Evolutionary conservation across 1,140 invertebrate species (phyloP).

Genomic region (Cecropterus lyciades): DNA sequence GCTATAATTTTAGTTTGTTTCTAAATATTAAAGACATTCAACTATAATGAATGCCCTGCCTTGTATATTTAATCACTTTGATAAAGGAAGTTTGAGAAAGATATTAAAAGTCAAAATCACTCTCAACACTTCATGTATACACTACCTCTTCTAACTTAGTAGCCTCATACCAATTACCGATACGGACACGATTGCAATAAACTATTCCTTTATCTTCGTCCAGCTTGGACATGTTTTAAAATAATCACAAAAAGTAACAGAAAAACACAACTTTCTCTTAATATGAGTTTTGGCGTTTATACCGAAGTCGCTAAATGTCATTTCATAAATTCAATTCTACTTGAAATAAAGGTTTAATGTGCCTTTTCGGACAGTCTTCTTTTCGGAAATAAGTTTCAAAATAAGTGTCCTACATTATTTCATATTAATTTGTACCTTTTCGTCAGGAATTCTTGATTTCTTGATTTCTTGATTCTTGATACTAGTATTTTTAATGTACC

Average conservation of each 20-base stretch:
- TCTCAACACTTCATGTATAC: slow-evolving; percentile 9
- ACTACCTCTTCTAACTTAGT: slow-evolving; percentile 66
- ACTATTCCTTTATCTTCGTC: slow-evolving; percentile 75
- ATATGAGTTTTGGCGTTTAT: neutral
- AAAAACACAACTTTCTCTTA: neutral
- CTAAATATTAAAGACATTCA: no score
- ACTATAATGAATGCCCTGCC: no score
- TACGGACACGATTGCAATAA: slow-evolving; percentile 66
- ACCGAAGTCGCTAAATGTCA: neutral
- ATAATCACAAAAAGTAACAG: neutral
- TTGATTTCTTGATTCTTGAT: no score
- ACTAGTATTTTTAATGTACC: no score
- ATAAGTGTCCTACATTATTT: no score
- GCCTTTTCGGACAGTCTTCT: neutral
- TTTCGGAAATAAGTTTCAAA: no score
- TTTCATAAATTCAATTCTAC: neutral
- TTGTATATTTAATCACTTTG: no score
- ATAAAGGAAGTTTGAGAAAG: no score
- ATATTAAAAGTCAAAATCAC: neutral
- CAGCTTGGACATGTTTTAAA: slow-evolving; percentile 48
- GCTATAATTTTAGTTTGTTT: no score
- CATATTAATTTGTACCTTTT: no score
- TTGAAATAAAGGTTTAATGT: neutral
- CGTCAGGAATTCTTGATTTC: no score
- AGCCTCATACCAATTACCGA: slow-evolving; percentile 78